Evolutionary conservation across 2,888 invertebrate species (phyloP).

Genomic region (Microchrysa polita): DNA sequence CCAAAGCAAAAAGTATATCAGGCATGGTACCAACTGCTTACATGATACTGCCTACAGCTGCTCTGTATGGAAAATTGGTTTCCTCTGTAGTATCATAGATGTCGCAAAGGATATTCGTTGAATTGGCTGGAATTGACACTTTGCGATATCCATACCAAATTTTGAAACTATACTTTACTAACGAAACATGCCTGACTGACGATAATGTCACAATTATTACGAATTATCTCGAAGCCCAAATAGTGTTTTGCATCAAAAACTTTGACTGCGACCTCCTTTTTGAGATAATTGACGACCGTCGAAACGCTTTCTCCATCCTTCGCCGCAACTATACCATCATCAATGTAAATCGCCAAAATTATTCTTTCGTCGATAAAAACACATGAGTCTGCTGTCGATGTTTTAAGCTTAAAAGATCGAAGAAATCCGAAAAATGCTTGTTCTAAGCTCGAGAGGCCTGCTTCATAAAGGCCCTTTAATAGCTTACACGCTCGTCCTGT

Average conservation of each 20-base stretch:
- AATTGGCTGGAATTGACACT: conserved; percentile 44
- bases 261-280: too few species aligned
- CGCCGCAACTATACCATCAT: too few species aligned
- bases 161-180: too few species aligned
- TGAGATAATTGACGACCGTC: too few species aligned
- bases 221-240: too few species aligned
- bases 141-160: conserved; percentile 42
- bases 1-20: conserved; percentile 45
- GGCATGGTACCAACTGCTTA: conserved; percentile 48
- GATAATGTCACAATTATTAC: too few species aligned
- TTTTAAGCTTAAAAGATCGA: conserved; percentile 9
- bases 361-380: conserved; percentile 16
- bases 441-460: conserved; percentile 44
- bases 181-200: too few species aligned
- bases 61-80: conserved; percentile 41
- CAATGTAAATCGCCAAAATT: too few species aligned
- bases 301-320: too few species aligned
- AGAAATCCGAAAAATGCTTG: conserved; percentile 38
- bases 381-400: conserved; percentile 7
- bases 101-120: conserved; percentile 39
- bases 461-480: conserved; percentile 42
- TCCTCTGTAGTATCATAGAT: conserved; percentile 55
- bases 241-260: too few species aligned
- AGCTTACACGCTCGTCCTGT: conserved; percentile 30
- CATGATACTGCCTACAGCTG: conserved; percentile 38